phyloP scores from a whole-genome alignment of 2,113 vertebrate genomes.

The Hepsetus odoe region DNA sequence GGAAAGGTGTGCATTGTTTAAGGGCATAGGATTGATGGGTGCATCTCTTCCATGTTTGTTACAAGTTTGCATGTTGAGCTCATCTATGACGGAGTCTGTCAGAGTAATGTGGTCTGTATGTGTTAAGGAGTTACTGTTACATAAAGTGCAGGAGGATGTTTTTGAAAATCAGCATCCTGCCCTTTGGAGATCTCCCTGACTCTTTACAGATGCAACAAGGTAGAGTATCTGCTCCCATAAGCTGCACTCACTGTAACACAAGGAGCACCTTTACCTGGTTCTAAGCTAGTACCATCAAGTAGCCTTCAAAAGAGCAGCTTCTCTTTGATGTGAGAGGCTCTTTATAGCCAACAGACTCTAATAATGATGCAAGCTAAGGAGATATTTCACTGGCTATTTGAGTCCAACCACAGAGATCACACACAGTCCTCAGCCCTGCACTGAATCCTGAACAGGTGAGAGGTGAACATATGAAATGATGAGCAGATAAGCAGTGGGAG shows the following conservation, averaged over 20 bases:
- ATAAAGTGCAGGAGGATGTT: not conserved
- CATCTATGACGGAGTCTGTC: not conserved
- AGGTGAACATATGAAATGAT: not conserved
- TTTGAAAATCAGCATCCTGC: not conserved
- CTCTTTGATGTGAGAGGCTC: slow-evolving; percentile 34
- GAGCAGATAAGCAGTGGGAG: not conserved
- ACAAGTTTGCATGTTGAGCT: not conserved
- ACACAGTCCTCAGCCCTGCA: not conserved
- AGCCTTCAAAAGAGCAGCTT: slow-evolving; percentile 30
- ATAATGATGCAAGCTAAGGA: slow-evolving; percentile 35
- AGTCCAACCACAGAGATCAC: slow-evolving; percentile 26
- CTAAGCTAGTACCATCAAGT: slow-evolving; percentile 1
- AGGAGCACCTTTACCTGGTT: slow-evolving; percentile 6
- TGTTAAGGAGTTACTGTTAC: not conserved
- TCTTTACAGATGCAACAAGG: not conserved
- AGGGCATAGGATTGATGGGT: too few relatives aligned
- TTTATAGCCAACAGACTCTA: slow-evolving; percentile 19
- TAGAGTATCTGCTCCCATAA: not conserved
- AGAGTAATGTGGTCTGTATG: not conserved
- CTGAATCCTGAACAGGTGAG: slow-evolving; percentile 20
- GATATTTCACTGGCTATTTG: slow-evolving; percentile 30
- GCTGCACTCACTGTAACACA: not conserved
- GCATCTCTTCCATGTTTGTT: too few relatives aligned
- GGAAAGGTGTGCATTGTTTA: too few relatives aligned
- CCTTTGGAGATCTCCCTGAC: not conserved